Evolutionary conservation across 2,113 vertebrate genomes (phyloP).

Genomic region (Neomonachus schauinslandi): DNA sequence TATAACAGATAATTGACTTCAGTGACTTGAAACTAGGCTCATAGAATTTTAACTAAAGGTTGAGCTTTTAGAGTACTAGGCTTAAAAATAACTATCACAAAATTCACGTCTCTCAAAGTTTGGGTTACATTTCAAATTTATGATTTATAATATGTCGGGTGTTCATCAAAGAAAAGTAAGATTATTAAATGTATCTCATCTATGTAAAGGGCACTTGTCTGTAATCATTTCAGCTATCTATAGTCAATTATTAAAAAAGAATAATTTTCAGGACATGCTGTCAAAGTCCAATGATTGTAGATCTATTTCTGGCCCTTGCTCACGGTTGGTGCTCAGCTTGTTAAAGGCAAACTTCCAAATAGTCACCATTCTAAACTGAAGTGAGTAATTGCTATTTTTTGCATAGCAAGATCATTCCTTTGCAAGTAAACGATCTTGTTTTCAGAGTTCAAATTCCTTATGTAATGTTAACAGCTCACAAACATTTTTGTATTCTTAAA

Average conservation of each 20-base stretch:
- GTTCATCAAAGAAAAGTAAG: neutral
- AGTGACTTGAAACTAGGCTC: neutral
- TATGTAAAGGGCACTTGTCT: neutral
- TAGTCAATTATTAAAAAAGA: conserved; percentile 31
- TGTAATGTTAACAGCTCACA: neutral
- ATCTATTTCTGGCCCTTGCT: neutral
- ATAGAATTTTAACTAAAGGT: conserved; percentile 51
- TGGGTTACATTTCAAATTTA: conserved; percentile 30
- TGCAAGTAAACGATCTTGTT: neutral
- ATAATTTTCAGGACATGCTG: conserved; percentile 6
- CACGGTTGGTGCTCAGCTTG: neutral
- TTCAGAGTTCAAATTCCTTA: neutral
- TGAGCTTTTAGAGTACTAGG: conserved; percentile 6
- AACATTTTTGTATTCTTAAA: neutral
- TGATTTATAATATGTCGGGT: neutral
- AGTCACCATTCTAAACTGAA: neutral
- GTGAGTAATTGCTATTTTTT: neutral
- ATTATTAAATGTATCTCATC: neutral
- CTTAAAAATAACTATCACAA: neutral
- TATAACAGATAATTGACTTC: neutral
- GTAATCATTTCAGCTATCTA: neutral
- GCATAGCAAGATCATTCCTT: too few relatives aligned
- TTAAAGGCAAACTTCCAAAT: conserved; percentile 27
- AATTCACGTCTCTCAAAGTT: neutral
- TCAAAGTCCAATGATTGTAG: conserved; percentile 19